phyloP scores from a whole-genome alignment of 2,113 vertebrate species.

The Glaucomys volans region DNA sequence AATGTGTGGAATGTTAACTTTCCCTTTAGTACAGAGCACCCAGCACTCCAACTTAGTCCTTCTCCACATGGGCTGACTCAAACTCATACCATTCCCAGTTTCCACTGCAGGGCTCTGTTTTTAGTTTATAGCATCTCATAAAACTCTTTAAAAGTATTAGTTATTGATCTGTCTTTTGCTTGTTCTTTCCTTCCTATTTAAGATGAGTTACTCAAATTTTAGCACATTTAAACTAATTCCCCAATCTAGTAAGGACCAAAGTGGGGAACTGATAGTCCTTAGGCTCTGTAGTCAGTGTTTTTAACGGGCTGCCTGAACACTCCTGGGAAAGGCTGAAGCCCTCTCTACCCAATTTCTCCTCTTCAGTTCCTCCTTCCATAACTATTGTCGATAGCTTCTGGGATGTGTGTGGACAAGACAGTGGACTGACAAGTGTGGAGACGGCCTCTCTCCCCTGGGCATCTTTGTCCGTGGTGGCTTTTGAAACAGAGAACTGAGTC shows the following conservation, averaged over 20 bases:
- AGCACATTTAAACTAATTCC: not conserved
- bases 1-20: not conserved
- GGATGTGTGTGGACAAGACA: not conserved
- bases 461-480: not conserved
- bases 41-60: not conserved
- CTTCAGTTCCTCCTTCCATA: not conserved
- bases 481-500: not conserved
- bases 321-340: not conserved
- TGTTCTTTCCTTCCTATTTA: rapidly evolving
- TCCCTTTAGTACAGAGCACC: not conserved
- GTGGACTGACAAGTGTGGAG: not conserved
- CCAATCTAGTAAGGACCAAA: not conserved
- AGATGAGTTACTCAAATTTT: not conserved
- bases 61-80: not conserved
- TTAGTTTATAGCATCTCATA: not conserved
- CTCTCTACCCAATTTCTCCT: not conserved
- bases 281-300: not conserved
- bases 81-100: not conserved
- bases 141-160: not conserved
- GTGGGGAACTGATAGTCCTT: not conserved
- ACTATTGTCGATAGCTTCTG: not conserved
- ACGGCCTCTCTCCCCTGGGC: not conserved
- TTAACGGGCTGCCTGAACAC: not conserved
- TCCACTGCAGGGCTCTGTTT: not conserved
- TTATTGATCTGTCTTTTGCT: not conserved